Conservation (phyloP, 1,140 invertebrate species). For the Pseudomyrmex concolor region DNA sequence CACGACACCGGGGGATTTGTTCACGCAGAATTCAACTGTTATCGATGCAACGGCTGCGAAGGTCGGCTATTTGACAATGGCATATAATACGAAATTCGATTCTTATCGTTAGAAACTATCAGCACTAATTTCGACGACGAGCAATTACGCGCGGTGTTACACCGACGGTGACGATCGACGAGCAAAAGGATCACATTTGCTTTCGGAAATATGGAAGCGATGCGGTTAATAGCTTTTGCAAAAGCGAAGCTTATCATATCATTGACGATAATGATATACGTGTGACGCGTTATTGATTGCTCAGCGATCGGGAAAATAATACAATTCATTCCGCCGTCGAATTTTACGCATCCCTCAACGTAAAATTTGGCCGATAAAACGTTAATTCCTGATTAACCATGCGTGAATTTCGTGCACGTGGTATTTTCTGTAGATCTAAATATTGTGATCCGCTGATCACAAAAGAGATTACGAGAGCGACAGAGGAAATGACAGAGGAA, state of each 20-base stretch:
- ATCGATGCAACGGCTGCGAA: slow-evolving; percentile 34
- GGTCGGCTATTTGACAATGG: slow-evolving; percentile 24
- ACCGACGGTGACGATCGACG: slow-evolving; percentile 6
- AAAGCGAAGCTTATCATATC: slow-evolving; percentile 20
- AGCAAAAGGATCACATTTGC: slow-evolving; percentile 9
- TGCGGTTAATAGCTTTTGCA: slow-evolving; percentile 34
- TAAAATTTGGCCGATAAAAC: background rate
- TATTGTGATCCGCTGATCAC: background rate
- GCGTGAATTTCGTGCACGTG: background rate
- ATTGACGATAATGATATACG: slow-evolving; percentile 39
- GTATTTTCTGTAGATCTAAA: background rate
- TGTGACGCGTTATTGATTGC: slow-evolving; percentile 26
- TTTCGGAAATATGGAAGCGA: slow-evolving; percentile 39
- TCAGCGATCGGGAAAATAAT: slow-evolving; percentile 34
- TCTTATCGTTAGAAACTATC: slow-evolving; percentile 43
- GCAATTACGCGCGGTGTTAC: slow-evolving; percentile 37
- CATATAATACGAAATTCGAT: slow-evolving; percentile 46
- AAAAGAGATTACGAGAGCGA: background rate
- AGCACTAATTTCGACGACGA: slow-evolving; percentile 41
- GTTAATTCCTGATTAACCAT: background rate
- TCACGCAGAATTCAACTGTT: slow-evolving; percentile 43
- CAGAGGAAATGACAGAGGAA: background rate
- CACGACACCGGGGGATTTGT: slow-evolving; percentile 32
- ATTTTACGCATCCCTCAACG: background rate
- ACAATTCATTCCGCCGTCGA: too few relatives aligned